These are phyloP conservation scores for Aelia acuminata DNA, from an alignment of 2,888 invertebrate species.

Conservation along the genomic window DNA sequence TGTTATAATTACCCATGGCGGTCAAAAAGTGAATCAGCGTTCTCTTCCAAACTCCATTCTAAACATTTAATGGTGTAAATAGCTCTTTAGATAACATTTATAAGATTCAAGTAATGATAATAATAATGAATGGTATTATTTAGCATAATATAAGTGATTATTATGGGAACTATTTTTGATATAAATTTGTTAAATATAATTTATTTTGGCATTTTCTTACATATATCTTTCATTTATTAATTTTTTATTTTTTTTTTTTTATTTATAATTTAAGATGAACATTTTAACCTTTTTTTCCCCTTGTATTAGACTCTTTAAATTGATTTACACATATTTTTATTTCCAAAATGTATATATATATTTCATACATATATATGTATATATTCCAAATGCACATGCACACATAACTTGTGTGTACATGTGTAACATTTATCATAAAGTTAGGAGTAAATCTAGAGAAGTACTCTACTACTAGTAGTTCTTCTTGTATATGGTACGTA, in stretches of 20 bases:
- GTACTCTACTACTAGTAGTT: slow-evolving; percentile 59
- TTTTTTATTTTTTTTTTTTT: not conserved
- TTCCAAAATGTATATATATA: slow-evolving; percentile 39
- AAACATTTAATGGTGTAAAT: no score
- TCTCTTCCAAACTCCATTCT: no score
- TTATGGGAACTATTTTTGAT: not conserved
- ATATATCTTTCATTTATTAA: not conserved
- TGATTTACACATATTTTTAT: slow-evolving; percentile 41
- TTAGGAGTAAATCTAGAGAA: slow-evolving; percentile 59
- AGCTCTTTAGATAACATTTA: not conserved
- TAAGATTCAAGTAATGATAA: not conserved
- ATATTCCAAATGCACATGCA: slow-evolving; percentile 21
- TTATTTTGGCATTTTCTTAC: slow-evolving; percentile 40
- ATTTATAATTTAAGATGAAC: not conserved
- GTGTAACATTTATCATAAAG: slow-evolving; percentile 50
- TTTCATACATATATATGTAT: slow-evolving; percentile 35
- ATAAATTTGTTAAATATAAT: not conserved
- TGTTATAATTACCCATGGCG: no score
- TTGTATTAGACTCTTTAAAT: slow-evolving; percentile 8
- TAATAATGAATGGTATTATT: not conserved
- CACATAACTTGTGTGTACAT: slow-evolving; percentile 13
- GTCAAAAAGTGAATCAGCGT: no score
- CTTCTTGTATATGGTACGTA: slow-evolving; percentile 64
- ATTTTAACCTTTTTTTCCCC: slow-evolving; percentile 16
- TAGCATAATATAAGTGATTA: slow-evolving; percentile 25